Evolutionary conservation across 2,888 invertebrate genomes (phyloP), one percentile per base, ranked within the genome.

Genomic region (Octonoba sinensis): DNA sequence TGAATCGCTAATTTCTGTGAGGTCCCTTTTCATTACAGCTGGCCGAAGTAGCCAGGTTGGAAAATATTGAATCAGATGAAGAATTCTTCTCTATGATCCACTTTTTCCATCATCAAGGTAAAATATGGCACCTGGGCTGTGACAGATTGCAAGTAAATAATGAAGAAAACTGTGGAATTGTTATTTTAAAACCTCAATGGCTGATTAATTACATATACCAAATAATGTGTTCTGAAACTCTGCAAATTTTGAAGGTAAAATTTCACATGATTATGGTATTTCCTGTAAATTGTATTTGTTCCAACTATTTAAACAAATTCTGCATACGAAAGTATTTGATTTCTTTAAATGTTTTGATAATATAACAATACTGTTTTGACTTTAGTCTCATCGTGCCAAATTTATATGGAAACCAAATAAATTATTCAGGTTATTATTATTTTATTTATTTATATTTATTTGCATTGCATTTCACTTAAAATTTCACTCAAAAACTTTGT

Each of bases 71-170:
- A n/a, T 85, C 86, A 20, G 86, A 86, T 6, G 86, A 86, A 44
- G 88, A 88, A 76, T 85, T 89, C 27, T 85, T 85, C 62, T 88
- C 88, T 4, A 86, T 88, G 86, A 85, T 89, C 22, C 86, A 88
- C 82, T 89, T 89, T 83, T 88, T 88, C 85, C 89, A 89, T 82
- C 89, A 89, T 84, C 86, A 89, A 8, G 89, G 89, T 1, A 86
- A 87, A 46, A 84, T 89, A 18, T 86, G 88, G 71, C 87, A 87
- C 84, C 87, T 87, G 77, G 87, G 86, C 1, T 84, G 86, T 27
- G 87, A 88, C 84, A 86, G 85, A 56, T 83, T 87, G 27, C 86
- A 88, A 44, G 36, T 36, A 12, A 69, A 64, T 24, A 60, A 79
- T n/a, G 77, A 65, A 73, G 65, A 79, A 20, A 51, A 59, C n/a